phyloP scores from a whole-genome alignment of 2,888 invertebrate genomes.

The Habrosyne pyritoides region DNA sequence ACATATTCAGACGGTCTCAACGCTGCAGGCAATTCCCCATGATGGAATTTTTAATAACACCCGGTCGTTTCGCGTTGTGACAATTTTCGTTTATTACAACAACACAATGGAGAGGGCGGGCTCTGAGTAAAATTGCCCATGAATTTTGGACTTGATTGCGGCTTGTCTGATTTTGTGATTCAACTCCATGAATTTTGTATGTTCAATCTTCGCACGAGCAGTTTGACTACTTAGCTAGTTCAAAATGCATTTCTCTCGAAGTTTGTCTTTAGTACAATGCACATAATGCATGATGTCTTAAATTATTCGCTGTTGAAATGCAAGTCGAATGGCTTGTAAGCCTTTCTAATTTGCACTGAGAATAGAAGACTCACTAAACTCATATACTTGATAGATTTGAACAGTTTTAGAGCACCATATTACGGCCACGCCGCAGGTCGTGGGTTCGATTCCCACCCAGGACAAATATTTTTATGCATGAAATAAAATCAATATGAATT shows the following conservation, averaged over 20 bases:
- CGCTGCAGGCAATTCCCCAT: constrained; percentile 56
- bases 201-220: not conserved
- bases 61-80: constrained; percentile 54
- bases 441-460: too few species aligned
- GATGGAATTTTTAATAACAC: constrained; percentile 78
- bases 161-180: constrained; percentile 9
- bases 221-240: not conserved
- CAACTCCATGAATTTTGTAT: not conserved
- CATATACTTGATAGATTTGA: too few species aligned
- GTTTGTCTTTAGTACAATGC: not conserved
- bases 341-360: too few species aligned
- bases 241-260: not conserved
- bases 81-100: constrained; percentile 61
- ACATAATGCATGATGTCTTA: too few species aligned
- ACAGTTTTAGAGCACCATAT: too few species aligned
- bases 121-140: constrained; percentile 52
- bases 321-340: too few species aligned
- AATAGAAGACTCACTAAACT: too few species aligned
- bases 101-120: constrained; percentile 34
- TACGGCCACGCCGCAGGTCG: too few species aligned
- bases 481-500: too few species aligned
- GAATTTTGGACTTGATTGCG: constrained; percentile 52
- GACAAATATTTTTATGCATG: too few species aligned
- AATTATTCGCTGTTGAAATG: too few species aligned
- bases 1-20: constrained; percentile 29